Evolutionary conservation across 2,113 vertebrate genomes (phyloP).

Genomic region (Alligator sinensis): DNA sequence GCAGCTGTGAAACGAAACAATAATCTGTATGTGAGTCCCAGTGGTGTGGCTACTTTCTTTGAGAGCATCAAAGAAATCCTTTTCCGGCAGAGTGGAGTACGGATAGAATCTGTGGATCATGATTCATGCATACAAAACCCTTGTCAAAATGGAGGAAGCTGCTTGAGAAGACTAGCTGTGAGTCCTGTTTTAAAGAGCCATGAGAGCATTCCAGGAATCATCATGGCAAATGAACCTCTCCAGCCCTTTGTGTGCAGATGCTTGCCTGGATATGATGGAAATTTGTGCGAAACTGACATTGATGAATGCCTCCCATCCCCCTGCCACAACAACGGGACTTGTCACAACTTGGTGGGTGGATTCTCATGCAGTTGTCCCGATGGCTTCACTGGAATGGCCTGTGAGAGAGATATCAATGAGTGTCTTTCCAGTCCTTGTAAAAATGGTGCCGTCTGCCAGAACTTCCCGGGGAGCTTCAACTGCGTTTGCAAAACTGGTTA

Average conservation of each 20-base stretch:
- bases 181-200: conserved; percentile 78
- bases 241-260: conserved; percentile 91
- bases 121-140: conserved; percentile 91
- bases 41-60: conserved; percentile 95
- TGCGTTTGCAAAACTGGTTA: conserved; percentile 94
- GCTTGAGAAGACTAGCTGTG: conserved; percentile 88
- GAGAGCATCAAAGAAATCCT: conserved; percentile 95
- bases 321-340: conserved; percentile 95
- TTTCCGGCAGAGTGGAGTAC: conserved; percentile 91
- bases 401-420: conserved; percentile 96
- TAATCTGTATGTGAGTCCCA: conserved; percentile 92
- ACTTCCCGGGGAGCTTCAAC: conserved; percentile 94
- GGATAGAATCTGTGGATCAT: conserved; percentile 92
- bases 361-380: conserved; percentile 94
- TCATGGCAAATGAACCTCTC: conserved; percentile 89
- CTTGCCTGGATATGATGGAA: conserved; percentile 89
- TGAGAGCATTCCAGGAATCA: conserved; percentile 90
- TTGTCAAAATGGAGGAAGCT: conserved; percentile 94
- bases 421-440: conserved; percentile 94
- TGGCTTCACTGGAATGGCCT: conserved; percentile 95
- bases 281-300: conserved; percentile 89
- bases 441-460: conserved; percentile 93
- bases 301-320: conserved; percentile 93
- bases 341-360: conserved; percentile 94
- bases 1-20: conserved; percentile 87